Evolutionary conservation across 2,113 vertebrate species (phyloP).

Genomic region (Sarotherodon lohbergeri): DNA sequence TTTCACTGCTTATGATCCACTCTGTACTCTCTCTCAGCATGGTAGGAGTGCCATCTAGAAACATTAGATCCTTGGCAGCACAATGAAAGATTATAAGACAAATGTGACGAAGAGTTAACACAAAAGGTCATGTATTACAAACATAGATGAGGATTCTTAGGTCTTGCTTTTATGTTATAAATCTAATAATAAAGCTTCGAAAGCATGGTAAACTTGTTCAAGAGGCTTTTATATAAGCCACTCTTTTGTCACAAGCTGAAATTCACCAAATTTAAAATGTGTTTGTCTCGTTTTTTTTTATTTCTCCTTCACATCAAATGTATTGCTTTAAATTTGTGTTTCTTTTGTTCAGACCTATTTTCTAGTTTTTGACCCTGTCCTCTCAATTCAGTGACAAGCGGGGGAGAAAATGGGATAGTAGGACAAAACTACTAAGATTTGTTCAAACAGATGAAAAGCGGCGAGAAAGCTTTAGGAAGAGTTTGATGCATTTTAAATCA

Average conservation of each 20-base stretch:
- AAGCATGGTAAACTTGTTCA: not conserved
- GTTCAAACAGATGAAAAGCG: slow-evolving; percentile 32
- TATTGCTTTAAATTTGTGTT: not conserved
- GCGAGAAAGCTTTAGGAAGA: slow-evolving; percentile 20
- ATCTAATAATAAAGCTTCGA: not conserved
- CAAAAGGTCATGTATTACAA: not conserved
- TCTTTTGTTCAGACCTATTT: not conserved
- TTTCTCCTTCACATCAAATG: not conserved
- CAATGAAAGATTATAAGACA: not conserved
- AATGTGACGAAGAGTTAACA: not conserved
- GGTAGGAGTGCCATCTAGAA: not conserved
- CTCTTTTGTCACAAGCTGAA: not conserved
- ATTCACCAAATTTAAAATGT: not conserved
- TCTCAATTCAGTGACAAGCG: not conserved
- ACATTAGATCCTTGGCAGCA: not conserved
- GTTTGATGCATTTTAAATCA: slow-evolving; percentile 45
- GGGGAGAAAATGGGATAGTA: slow-evolving; percentile 22
- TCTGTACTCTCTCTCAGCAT: not conserved
- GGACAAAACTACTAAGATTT: slow-evolving; percentile 23
- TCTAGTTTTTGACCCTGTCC: slow-evolving; percentile 13
- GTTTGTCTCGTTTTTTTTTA: not conserved
- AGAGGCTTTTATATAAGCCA: not conserved
- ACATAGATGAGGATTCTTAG: not conserved
- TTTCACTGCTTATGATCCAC: slow-evolving; percentile 22
- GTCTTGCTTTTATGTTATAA: not conserved